Percentiles rank a stretch among this genome's conserved stretches.
These are phyloP conservation scores for Colletes collaris DNA, from an alignment of 2,888 invertebrate species.

Conservation along the genomic window DNA sequence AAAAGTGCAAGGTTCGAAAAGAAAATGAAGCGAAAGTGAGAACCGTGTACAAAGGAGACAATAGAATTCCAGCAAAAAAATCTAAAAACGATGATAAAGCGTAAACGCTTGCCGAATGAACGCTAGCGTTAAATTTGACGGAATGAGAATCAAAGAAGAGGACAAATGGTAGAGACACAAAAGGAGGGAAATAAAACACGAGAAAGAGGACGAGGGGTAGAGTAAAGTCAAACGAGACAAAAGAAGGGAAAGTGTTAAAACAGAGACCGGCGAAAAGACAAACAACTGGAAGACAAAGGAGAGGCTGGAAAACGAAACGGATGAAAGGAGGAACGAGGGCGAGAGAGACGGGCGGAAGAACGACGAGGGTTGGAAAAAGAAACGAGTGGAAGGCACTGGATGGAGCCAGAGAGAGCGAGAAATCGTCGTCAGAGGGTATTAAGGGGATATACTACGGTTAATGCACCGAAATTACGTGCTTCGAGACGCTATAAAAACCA, in stretches of 20 bases:
- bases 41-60: no score
- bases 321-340: neutral
- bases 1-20: no score
- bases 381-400: neutral
- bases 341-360: neutral
- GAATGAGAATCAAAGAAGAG: neutral
- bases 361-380: neutral
- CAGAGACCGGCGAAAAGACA: neutral
- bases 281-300: neutral
- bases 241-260: slow-evolving; percentile 7
- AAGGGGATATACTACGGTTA: no score
- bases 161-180: neutral
- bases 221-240: slow-evolving; percentile 12
- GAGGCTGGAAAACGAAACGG: neutral
- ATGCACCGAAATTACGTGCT: no score
- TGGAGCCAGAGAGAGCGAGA: no score
- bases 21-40: no score
- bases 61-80: no score
- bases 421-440: no score
- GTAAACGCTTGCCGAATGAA: slow-evolving; percentile 5
- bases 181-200: neutral
- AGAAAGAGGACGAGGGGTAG: neutral
- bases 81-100: no score
- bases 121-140: no score
- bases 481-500: no score